Evolutionary conservation across 2,113 vertebrate genomes (phyloP).

Genomic region (Lampris megalopsis): DNA sequence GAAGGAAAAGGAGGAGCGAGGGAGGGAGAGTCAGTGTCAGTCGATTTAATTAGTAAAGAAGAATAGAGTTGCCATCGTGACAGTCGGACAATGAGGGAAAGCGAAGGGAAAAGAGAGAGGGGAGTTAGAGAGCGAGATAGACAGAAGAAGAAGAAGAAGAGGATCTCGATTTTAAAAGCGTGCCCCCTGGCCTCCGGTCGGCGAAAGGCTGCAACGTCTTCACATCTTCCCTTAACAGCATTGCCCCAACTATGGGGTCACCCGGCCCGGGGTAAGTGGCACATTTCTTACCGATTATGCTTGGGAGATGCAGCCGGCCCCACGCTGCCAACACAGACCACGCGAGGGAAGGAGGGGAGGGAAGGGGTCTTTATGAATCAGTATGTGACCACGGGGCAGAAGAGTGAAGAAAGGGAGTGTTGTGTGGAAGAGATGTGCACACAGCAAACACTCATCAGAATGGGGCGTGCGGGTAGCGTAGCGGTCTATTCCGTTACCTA

Average conservation of each 20-base stretch:
- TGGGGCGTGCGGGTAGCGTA: too few species aligned
- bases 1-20: neutral
- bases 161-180: conserved; percentile 45
- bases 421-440: neutral
- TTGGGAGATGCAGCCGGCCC: neutral
- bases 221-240: conserved; percentile 26
- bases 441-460: conserved; percentile 5
- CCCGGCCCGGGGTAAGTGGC: neutral
- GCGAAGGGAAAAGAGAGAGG: neutral
- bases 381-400: conserved; percentile 4
- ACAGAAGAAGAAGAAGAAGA: neutral
- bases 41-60: conserved; percentile 6
- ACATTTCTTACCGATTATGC: conserved; percentile 2
- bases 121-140: conserved; percentile 12
- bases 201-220: conserved; percentile 56
- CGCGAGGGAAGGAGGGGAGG: conserved; percentile 3
- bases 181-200: conserved; percentile 35
- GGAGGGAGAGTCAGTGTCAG: neutral
- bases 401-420: neutral
- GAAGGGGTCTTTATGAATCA: conserved; percentile 40
- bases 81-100: neutral
- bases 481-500: too few species aligned
- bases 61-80: neutral
- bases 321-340: conserved; percentile 35
- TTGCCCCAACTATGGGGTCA: conserved; percentile 25